Base-by-base conservation (phyloP, 2,888 invertebrate species). In the Cheilosia pagana region DNA sequence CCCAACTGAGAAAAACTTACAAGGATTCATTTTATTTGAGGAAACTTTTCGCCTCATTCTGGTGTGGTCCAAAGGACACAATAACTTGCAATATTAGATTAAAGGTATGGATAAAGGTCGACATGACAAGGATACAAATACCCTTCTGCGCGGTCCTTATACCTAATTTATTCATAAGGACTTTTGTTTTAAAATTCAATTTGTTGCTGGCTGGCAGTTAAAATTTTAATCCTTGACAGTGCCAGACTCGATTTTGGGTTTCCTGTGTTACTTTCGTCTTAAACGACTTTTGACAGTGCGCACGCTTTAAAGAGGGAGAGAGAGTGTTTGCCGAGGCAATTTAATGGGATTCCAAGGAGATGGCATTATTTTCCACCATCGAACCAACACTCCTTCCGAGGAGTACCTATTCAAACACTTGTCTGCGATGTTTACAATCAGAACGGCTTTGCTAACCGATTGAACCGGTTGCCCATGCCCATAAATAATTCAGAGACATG, bases 81-180 rank as follows among this genome's bases (percentile, higher is more conserved):
- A 60, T 53, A 71, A 53, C 71, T 71, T 71, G 65, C 35, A 48
- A 39, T 45, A 71, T 70, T 39, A 63, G 52, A 76, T 81, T 76
- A 63, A 70, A 63, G 76, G 53, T 70, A n/a, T n/a, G 39, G 39
- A 55, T 62, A n/a, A 25, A 55, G 16, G 70, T 12, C 41, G 23
- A 23, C 23, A 14, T 62, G 68, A 53, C 16, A 59, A 19, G 43
- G 35, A 45, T 45, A 28, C 16, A 28, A 43, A 55, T 63, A 21
- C 23, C 12, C 57, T 23, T 31, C 6, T 25, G n/a, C 41, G 21
- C 25, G 19, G 67, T 63, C n/a, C n/a, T n/a, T n/a, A n/a, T 1
- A 3, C 10, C 45, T 25, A 67, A 53, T 50, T 68, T 50, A 50
- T 23, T 50, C 50, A 45, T 45, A 55, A 75, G 31, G 31, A 41